Conservation (phyloP, 2,113 vertebrate genomes). For the Carlito syrichta region DNA sequence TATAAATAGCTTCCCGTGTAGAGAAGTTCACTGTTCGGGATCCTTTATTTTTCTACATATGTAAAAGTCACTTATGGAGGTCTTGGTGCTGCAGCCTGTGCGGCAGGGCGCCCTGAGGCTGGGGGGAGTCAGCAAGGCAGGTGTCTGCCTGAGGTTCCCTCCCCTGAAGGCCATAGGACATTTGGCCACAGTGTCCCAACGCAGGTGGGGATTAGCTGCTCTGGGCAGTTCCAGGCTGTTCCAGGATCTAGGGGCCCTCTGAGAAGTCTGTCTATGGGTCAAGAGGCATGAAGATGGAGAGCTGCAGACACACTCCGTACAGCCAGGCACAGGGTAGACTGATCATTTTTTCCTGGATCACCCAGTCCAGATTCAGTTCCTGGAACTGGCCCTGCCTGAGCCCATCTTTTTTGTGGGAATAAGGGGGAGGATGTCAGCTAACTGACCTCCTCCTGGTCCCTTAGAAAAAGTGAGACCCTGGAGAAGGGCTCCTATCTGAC, state of each 20-base stretch:
- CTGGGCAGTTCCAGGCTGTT: too few species aligned
- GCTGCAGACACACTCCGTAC: neutral
- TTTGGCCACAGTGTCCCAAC: neutral
- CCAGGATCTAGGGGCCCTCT: neutral
- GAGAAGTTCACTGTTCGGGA: neutral
- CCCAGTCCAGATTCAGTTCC: neutral
- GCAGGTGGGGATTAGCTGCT: too few species aligned
- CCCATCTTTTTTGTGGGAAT: neutral
- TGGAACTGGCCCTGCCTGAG: neutral
- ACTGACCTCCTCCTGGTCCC: neutral
- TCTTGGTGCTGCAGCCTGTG: neutral
- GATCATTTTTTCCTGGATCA: neutral
- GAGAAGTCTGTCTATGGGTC: neutral
- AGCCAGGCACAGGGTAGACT: too few species aligned
- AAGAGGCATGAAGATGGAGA: neutral
- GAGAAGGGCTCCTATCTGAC: neutral
- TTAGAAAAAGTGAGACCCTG: neutral
- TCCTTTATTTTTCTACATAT: conserved; percentile 30
- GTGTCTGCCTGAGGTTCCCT: rapidly evolving
- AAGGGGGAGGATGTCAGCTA: too few species aligned
- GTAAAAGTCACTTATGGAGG: neutral
- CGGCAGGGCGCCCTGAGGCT: too few species aligned
- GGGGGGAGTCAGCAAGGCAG: neutral
- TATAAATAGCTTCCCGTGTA: conserved; percentile 18
- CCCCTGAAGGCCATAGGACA: neutral